Conservation (phyloP, 2,113 vertebrate species). For the Acanthochromis polyacanthus region DNA sequence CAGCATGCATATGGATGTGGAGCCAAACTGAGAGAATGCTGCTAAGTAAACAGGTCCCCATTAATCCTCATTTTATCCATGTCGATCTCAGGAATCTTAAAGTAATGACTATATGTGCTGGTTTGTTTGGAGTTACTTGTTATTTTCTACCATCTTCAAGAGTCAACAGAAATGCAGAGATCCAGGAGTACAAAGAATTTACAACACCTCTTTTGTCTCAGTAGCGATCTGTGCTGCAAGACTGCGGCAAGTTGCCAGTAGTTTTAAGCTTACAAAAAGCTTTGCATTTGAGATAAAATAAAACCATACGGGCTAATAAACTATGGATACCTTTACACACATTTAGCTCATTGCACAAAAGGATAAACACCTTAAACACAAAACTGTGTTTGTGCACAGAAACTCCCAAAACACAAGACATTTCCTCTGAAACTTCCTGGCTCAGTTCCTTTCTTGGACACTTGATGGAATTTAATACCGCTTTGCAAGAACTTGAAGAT, state of each 20-base stretch:
- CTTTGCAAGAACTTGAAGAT: too few relatives aligned
- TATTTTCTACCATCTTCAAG: not conserved
- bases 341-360: too few relatives aligned
- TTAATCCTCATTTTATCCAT: slow-evolving; percentile 29
- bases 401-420: too few relatives aligned
- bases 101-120: not conserved
- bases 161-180: not conserved
- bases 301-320: too few relatives aligned
- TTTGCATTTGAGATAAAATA: too few relatives aligned
- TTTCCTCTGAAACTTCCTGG: too few relatives aligned
- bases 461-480: too few relatives aligned
- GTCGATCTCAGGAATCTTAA: not conserved
- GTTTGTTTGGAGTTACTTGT: not conserved
- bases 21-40: slow-evolving; percentile 26
- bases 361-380: too few relatives aligned
- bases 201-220: not conserved
- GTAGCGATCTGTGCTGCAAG: not conserved
- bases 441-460: too few relatives aligned
- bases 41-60: slow-evolving; percentile 26
- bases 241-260: not conserved
- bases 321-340: too few relatives aligned
- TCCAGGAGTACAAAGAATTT: not conserved
- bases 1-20: slow-evolving; percentile 44
- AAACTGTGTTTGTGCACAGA: too few relatives aligned
- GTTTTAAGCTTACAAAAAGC: not conserved